These are phyloP conservation scores for Calidris pugnax DNA, from an alignment of 2,113 vertebrate genomes.

Conservation along the genomic window DNA sequence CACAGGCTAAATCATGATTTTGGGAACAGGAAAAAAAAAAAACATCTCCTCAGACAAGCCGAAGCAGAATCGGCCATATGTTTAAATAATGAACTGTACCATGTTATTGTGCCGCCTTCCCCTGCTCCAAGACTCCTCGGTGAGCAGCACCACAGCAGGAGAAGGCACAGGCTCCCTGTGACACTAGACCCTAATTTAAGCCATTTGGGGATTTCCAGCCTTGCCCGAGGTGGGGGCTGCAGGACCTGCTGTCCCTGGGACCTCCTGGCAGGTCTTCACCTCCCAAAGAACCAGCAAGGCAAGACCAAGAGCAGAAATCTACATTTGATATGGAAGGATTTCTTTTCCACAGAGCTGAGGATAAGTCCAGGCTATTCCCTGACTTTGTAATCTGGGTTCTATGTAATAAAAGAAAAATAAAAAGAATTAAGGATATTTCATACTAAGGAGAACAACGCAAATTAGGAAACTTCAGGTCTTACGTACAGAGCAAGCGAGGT, in stretches of 20 bases:
- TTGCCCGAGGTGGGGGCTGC: background rate
- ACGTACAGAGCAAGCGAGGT: background rate
- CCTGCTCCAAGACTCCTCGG: background rate
- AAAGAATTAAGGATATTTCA: no score
- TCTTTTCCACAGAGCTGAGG: background rate
- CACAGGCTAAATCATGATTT: background rate
- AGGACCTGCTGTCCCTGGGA: background rate
- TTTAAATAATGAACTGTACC: background rate
- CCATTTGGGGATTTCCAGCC: background rate
- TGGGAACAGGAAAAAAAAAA: background rate
- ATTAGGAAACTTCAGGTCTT: background rate
- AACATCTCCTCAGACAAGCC: background rate
- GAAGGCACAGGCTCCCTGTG: background rate
- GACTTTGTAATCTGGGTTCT: background rate
- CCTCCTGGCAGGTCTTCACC: background rate
- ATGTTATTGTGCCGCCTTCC: rapidly evolving
- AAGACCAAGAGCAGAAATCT: background rate
- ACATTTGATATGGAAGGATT: background rate
- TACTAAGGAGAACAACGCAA: background rate
- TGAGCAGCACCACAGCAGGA: background rate
- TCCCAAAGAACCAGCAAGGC: background rate
- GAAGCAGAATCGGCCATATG: rapidly evolving
- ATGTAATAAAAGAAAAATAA: background rate
- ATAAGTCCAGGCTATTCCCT: background rate
- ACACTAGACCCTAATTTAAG: background rate